Evolutionary conservation across 1,140 invertebrate genomes (phyloP).

Genomic region (Portunus trituberculatus): DNA sequence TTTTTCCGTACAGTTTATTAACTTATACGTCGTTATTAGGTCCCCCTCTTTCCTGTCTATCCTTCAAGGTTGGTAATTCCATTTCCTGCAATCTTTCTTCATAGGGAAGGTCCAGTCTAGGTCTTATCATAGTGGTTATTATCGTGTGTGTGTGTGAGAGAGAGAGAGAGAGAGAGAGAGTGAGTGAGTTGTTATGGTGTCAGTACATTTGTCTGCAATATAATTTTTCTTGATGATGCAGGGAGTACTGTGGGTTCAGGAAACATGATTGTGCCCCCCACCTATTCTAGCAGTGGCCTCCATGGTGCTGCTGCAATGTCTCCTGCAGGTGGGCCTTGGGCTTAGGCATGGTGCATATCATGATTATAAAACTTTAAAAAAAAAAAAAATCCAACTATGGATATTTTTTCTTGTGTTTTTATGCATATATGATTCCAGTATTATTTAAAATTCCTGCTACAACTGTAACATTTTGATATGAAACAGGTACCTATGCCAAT

Average conservation of each 20-base stretch:
- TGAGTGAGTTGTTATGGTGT: too few relatives aligned
- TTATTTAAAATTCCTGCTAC: background rate
- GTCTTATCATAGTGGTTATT: too few relatives aligned
- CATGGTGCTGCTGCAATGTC: conserved; percentile 52
- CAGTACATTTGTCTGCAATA: background rate
- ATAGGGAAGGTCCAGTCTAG: too few relatives aligned
- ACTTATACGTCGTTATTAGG: too few relatives aligned
- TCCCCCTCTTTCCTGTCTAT: too few relatives aligned
- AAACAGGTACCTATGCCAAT: conserved; percentile 68
- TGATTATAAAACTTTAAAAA: too few relatives aligned
- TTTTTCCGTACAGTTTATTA: too few relatives aligned
- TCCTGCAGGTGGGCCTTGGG: conserved; percentile 52
- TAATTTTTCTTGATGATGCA: conserved; percentile 30
- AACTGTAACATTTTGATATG: background rate
- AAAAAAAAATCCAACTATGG: background rate
- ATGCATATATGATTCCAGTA: background rate
- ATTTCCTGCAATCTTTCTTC: too few relatives aligned
- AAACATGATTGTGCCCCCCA: conserved; percentile 63
- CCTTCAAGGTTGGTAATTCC: too few relatives aligned
- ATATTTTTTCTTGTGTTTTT: background rate
- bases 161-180: too few relatives aligned
- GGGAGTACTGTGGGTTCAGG: conserved; percentile 58
- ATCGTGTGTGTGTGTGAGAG: too few relatives aligned
- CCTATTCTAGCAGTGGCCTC: conserved; percentile 58
- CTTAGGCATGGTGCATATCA: background rate